These are phyloP conservation scores for Dasypus novemcinctus DNA, from an alignment of 2,113 vertebrate species.

Conservation along the genomic window DNA sequence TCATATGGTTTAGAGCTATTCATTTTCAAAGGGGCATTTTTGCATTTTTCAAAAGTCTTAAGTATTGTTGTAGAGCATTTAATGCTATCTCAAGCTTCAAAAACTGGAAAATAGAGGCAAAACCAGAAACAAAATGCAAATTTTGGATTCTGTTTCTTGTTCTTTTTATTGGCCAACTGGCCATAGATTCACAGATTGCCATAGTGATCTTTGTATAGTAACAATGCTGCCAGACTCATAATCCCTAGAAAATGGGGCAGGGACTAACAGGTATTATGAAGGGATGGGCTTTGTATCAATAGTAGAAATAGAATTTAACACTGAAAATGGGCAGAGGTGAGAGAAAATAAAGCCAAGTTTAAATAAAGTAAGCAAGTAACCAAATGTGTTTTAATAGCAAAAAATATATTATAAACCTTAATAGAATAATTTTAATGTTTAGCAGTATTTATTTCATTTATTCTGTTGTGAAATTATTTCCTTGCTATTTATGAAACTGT, in stretches of 20 bases:
- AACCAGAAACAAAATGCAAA: background rate
- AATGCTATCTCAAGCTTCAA: background rate
- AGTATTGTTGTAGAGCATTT: background rate
- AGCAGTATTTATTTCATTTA: conserved; percentile 10
- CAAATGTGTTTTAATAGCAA: conserved; percentile 8
- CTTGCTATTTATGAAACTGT: conserved; percentile 4
- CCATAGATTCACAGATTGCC: background rate
- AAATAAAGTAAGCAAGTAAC: conserved; percentile 26
- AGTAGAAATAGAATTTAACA: background rate
- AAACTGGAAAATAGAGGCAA: background rate
- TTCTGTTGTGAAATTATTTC: conserved; percentile 5
- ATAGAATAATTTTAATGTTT: conserved; percentile 13
- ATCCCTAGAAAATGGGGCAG: background rate
- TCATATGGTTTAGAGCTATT: background rate
- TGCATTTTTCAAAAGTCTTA: background rate
- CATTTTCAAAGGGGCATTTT: background rate
- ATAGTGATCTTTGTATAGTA: background rate
- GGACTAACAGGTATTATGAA: background rate
- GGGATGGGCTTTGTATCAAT: background rate
- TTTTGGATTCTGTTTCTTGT: background rate
- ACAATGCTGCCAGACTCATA: background rate
- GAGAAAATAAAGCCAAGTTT: background rate
- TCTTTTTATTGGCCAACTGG: background rate
- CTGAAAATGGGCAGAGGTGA: background rate
- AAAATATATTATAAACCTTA: conserved; percentile 8